Percentiles rank a stretch among this genome's conserved stretches.
These are phyloP conservation scores for Staurois parvus DNA, from an alignment of 2,797 vertebrate genomes.

Conservation along the genomic window DNA sequence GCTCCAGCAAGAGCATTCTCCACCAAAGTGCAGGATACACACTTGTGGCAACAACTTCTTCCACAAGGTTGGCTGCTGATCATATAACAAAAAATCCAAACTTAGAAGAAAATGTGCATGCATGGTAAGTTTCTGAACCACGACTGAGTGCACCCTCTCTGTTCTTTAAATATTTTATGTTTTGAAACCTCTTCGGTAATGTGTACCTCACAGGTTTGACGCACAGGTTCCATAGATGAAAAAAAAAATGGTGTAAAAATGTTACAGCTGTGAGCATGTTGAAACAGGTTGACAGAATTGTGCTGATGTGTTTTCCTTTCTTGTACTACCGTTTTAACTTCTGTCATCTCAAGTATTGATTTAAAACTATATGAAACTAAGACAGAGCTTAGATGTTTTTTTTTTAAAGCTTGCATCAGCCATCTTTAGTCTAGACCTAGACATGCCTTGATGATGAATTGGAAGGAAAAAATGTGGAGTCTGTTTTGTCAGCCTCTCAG, in stretches of 20 bases:
- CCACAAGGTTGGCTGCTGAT: conserved; percentile 28
- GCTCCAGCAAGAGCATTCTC: conserved; percentile 18
- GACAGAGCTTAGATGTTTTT: not conserved
- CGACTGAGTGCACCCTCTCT: conserved; percentile 20
- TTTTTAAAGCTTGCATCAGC: conserved; percentile 23
- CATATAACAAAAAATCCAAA: conserved; percentile 33
- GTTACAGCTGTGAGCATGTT: conserved; percentile 54
- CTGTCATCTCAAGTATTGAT: conserved; percentile 27
- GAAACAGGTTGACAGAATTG: conserved; percentile 36
- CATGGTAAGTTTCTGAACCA: conserved; percentile 12
- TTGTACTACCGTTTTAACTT: conserved; percentile 17
- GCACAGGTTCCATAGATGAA: conserved; percentile 13
- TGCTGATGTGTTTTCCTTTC: conserved; percentile 25
- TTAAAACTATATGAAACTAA: not conserved
- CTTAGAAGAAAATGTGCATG: conserved; percentile 33
- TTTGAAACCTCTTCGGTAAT: conserved; percentile 28
- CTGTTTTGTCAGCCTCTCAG: conserved; percentile 8
- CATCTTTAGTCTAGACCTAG: conserved; percentile 25
- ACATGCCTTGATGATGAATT: conserved; percentile 14
- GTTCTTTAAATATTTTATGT: conserved; percentile 39
- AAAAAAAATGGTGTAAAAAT: conserved; percentile 27
- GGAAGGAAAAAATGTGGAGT: conserved; percentile 5
- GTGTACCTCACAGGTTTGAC: not conserved
- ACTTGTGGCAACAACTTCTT: conserved; percentile 36
- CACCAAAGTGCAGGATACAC: conserved; percentile 16